Evolutionary conservation across 1,140 invertebrate species (phyloP).

Genomic region (Drosophila ohnishii): DNA sequence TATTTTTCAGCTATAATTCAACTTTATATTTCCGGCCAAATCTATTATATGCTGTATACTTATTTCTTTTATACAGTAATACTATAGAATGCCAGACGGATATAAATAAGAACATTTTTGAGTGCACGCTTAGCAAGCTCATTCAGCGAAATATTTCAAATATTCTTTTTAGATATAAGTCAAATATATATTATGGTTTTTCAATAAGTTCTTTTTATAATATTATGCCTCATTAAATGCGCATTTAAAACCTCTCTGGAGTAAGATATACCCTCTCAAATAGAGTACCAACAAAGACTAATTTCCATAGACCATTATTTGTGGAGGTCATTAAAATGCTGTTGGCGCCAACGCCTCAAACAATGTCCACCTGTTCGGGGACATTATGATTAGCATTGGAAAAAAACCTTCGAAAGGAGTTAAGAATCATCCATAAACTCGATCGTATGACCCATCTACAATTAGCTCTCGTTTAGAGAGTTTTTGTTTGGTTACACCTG

Average conservation of each 20-base stretch:
- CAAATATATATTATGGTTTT: background rate
- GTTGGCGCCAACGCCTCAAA: constrained; percentile 51
- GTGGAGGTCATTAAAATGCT: constrained; percentile 37
- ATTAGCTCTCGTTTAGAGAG: constrained; percentile 45
- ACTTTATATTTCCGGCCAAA: background rate
- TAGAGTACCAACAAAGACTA: constrained; percentile 9
- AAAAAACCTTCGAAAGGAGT: constrained; percentile 45
- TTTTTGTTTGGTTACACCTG: constrained; percentile 58
- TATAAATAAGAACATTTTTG: constrained; percentile 4
- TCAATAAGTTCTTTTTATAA: background rate
- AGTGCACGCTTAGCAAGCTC: constrained; percentile 1
- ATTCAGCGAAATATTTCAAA: constrained; percentile 1
- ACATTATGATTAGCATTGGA: constrained; percentile 46
- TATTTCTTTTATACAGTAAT: constrained; percentile 10
- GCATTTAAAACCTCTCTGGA: background rate
- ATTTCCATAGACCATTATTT: constrained; percentile 43
- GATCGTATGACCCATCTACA: constrained; percentile 18
- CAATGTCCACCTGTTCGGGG: constrained; percentile 38
- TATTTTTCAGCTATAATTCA: background rate
- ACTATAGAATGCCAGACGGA: background rate
- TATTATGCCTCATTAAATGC: background rate
- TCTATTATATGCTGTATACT: background rate
- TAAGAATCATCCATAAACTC: constrained; percentile 14
- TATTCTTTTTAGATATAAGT: background rate
- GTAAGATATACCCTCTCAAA: background rate